Evolutionary conservation across 2,797 vertebrate genomes (phyloP).

Genomic region (Crocidura indochinensis): DNA sequence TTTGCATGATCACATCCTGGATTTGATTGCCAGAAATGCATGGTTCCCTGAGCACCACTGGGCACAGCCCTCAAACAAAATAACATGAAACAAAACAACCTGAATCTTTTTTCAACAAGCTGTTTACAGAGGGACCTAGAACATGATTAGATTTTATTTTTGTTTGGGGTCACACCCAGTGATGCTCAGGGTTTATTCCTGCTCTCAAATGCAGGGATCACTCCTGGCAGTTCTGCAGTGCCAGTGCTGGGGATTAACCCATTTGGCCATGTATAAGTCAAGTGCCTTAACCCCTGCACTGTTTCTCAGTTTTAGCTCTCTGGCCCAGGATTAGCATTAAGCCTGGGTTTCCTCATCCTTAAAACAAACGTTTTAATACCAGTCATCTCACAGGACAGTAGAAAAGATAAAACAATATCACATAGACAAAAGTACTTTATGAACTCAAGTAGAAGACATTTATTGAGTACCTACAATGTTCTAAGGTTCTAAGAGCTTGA

Average conservation of each 20-base stretch:
- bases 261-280: background rate
- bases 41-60: too few relatives aligned
- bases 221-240: too few relatives aligned
- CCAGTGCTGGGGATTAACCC: too few relatives aligned
- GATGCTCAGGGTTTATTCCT: too few relatives aligned
- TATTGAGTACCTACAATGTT: background rate
- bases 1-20: too few relatives aligned
- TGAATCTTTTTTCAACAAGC: constrained; percentile 5
- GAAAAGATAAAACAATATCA: constrained; percentile 11
- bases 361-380: constrained; percentile 28
- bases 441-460: background rate
- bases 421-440: constrained; percentile 2
- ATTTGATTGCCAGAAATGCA: too few relatives aligned
- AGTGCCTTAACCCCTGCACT: too few relatives aligned
- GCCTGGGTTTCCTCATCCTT: constrained; percentile 17
- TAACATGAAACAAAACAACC: background rate
- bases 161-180: background rate
- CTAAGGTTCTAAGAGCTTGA: constrained; percentile 2
- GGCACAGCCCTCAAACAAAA: background rate
- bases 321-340: background rate
- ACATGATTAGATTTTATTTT: background rate
- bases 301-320: too few relatives aligned
- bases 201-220: too few relatives aligned
- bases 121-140: background rate
- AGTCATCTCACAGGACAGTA: background rate